These are phyloP conservation scores for Podarcis siculus DNA, from an alignment of 2,797 vertebrate species.

Conservation along the genomic window DNA sequence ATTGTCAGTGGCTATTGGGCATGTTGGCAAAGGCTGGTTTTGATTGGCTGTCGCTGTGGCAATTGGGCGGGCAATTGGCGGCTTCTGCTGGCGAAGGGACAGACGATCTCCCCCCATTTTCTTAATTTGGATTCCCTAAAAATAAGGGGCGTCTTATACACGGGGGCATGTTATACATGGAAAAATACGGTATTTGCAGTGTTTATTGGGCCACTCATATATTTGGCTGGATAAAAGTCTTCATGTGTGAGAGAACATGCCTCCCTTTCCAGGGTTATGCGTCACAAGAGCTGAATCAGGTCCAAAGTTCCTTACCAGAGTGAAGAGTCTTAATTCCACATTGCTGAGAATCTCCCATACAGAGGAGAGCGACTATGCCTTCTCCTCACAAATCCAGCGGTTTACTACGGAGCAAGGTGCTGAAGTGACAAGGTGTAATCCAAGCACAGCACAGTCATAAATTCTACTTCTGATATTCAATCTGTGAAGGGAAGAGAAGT, in stretches of 20 bases:
- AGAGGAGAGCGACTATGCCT: background rate
- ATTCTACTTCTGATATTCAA: background rate
- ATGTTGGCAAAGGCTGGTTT: too few relatives aligned
- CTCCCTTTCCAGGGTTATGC: background rate
- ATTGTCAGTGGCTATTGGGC: too few relatives aligned
- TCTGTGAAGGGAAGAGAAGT: background rate
- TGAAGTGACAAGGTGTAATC: background rate
- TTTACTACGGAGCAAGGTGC: background rate
- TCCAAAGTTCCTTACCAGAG: background rate
- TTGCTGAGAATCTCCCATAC: background rate
- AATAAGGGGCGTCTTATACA: too few relatives aligned
- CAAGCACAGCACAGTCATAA: conserved; percentile 8
- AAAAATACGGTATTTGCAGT: too few relatives aligned
- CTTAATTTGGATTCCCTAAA: too few relatives aligned
- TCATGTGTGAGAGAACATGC: background rate
- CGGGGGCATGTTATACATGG: too few relatives aligned
- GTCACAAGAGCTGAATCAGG: background rate
- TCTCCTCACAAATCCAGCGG: conserved; percentile 28
- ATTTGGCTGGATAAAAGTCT: background rate
- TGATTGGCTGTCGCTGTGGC: too few relatives aligned
- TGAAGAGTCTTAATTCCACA: background rate
- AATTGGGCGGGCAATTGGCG: too few relatives aligned
- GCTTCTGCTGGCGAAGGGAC: too few relatives aligned
- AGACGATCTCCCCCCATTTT: too few relatives aligned
- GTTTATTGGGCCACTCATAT: background rate